Conservation (phyloP, 2,113 vertebrate genomes). For the Pelobates fuscus region DNA sequence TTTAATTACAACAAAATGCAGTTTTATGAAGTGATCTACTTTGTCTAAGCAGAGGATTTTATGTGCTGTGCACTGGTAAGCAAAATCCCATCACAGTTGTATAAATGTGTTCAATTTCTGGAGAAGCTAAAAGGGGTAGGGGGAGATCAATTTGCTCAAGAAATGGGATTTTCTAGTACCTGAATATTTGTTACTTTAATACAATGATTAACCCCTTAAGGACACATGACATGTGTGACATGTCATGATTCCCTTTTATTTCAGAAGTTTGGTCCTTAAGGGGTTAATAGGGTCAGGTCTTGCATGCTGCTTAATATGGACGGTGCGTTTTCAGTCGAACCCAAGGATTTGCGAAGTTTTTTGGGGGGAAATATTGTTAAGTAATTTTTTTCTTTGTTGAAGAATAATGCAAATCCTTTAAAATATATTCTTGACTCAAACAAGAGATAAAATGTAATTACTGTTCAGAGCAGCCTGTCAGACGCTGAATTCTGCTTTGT, state of each 20-base stretch:
- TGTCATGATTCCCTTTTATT: too few relatives aligned
- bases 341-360: too few relatives aligned
- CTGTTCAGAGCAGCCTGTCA: slow-evolving; percentile 56
- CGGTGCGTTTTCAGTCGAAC: too few relatives aligned
- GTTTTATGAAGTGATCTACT: slow-evolving; percentile 67
- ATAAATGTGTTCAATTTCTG: slow-evolving; percentile 72
- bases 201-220: too few relatives aligned
- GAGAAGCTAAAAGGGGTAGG: slow-evolving; percentile 52
- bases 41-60: slow-evolving; percentile 63
- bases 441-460: slow-evolving; percentile 62
- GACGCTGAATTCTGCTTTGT: slow-evolving; percentile 50
- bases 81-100: slow-evolving; percentile 69
- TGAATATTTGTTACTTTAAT: too few relatives aligned
- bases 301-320: too few relatives aligned
- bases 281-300: too few relatives aligned
- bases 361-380: too few relatives aligned
- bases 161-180: slow-evolving; percentile 66
- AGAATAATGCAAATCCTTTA: slow-evolving; percentile 59
- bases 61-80: slow-evolving; percentile 61
- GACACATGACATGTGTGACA: too few relatives aligned
- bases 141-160: slow-evolving; percentile 67
- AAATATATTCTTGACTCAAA: slow-evolving; percentile 58
- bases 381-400: neutral
- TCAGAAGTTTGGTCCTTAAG: too few relatives aligned
- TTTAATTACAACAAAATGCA: slow-evolving; percentile 71